Percentiles rank a stretch among this genome's conserved stretches.
phyloP scores from a whole-genome alignment of 2,797 vertebrate species.

The Spea hammondii region DNA sequence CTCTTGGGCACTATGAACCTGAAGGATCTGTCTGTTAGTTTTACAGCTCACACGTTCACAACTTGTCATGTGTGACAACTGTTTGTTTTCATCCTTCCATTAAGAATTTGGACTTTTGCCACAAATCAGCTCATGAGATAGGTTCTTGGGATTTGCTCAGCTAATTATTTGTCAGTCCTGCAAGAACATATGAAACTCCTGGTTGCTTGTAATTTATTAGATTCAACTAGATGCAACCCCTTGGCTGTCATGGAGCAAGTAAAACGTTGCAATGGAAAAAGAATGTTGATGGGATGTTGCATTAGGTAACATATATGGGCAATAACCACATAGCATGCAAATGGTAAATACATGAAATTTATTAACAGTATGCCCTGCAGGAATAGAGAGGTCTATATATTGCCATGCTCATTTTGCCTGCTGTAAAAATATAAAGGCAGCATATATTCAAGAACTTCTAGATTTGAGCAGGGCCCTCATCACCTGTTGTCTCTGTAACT shows the following conservation, averaged over 20 bases:
- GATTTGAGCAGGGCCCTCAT: too few relatives aligned
- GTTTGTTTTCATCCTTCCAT: constrained; percentile 41
- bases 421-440: too few relatives aligned
- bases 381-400: too few relatives aligned
- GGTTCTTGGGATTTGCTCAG: constrained; percentile 35
- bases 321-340: not conserved
- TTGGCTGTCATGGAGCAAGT: not conserved
- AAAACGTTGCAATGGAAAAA: not conserved
- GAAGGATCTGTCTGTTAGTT: constrained; percentile 42
- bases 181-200: constrained; percentile 45
- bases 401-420: too few relatives aligned
- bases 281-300: not conserved
- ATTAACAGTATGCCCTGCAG: not conserved
- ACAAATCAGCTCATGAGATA: constrained; percentile 30
- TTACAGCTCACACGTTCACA: constrained; percentile 33
- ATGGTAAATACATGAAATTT: not conserved
- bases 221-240: constrained; percentile 1
- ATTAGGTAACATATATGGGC: not conserved
- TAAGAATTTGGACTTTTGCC: constrained; percentile 40
- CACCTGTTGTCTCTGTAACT: too few relatives aligned
- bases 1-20: constrained; percentile 32
- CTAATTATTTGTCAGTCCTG: constrained; percentile 46
- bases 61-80: constrained; percentile 45
- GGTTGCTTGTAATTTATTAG: constrained; percentile 38
- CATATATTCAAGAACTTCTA: too few relatives aligned